Percentiles rank a stretch among this genome's conserved stretches.
phyloP scores from a whole-genome alignment of 2,888 invertebrate genomes.

The Chrysolina oricalcia region DNA sequence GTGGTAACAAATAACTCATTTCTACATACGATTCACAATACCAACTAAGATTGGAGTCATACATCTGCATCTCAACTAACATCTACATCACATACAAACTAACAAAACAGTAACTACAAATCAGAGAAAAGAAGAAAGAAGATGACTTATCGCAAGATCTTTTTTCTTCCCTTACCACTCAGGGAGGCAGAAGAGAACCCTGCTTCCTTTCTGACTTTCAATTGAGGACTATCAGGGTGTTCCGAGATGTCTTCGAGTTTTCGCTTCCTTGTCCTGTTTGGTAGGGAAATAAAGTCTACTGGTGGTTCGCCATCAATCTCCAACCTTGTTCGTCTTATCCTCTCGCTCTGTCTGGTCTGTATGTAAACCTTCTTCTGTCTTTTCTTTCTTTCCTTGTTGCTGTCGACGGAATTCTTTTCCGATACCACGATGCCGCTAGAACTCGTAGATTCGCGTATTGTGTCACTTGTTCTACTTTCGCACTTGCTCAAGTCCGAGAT shows the following conservation, averaged over 20 bases:
- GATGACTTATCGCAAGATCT: constrained; percentile 46
- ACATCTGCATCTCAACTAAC: constrained; percentile 42
- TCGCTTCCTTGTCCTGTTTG: constrained; percentile 56
- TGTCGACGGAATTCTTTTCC: constrained; percentile 58
- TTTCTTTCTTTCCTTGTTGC: constrained; percentile 55
- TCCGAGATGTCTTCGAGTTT: constrained; percentile 60
- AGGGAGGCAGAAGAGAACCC: constrained; percentile 34
- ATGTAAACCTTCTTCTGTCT: constrained; percentile 59
- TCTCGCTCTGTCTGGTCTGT: constrained; percentile 68
- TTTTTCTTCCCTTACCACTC: constrained; percentile 49
- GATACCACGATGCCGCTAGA: constrained; percentile 66
- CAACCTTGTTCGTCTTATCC: constrained; percentile 64
- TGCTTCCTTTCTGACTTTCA: constrained; percentile 64
- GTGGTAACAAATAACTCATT: constrained; percentile 35
- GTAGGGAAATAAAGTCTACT: constrained; percentile 57
- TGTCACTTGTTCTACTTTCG: constrained; percentile 49
- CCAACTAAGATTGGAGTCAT: constrained; percentile 31
- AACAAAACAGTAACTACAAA: constrained; percentile 44
- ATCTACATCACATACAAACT: constrained; percentile 47
- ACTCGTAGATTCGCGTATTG: constrained; percentile 61
- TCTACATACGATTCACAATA: constrained; percentile 2
- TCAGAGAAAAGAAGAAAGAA: constrained; percentile 16
- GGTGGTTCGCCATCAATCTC: constrained; percentile 66
- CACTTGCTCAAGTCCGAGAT: constrained; percentile 54
- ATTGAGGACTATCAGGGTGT: constrained; percentile 60